Percentiles rank a stretch among this genome's conserved stretches.
These are phyloP conservation scores for Hypotaenidia philippensis DNA, from an alignment of 2,797 vertebrate species.

Conservation along the genomic window DNA sequence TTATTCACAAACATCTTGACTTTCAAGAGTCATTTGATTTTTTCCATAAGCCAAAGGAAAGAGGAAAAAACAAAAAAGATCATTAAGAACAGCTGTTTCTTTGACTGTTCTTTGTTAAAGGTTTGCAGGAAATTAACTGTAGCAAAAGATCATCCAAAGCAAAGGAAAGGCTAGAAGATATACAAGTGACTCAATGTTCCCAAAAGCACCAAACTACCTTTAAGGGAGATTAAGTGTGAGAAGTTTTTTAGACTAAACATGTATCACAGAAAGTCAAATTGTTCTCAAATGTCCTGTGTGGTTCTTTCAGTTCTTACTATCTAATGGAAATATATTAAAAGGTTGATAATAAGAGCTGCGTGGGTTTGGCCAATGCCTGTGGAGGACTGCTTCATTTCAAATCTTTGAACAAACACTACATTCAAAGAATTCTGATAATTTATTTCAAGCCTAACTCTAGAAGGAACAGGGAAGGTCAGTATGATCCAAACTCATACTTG, in stretches of 20 bases:
- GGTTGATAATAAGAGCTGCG: background rate
- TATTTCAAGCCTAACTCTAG: background rate
- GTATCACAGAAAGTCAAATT: background rate
- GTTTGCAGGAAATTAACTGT: background rate
- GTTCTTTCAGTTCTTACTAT: background rate
- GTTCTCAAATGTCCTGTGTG: background rate
- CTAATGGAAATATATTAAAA: background rate
- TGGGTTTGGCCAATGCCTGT: fast-evolving
- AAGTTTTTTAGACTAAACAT: background rate
- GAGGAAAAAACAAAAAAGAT: background rate
- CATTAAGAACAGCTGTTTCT: background rate
- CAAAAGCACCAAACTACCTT: background rate
- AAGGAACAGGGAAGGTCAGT: background rate
- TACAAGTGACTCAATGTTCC: background rate
- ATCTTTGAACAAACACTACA: background rate
- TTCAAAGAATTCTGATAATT: background rate
- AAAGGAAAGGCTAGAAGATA: background rate
- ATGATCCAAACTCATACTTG: background rate
- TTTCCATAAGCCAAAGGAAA: background rate
- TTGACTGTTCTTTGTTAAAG: background rate
- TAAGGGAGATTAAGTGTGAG: background rate
- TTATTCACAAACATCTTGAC: background rate
- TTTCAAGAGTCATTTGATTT: background rate
- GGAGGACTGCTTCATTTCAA: background rate
- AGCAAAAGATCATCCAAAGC: background rate